Conservation (phyloP, 2,113 vertebrate genomes). For the Aldabrachelys gigantea region DNA sequence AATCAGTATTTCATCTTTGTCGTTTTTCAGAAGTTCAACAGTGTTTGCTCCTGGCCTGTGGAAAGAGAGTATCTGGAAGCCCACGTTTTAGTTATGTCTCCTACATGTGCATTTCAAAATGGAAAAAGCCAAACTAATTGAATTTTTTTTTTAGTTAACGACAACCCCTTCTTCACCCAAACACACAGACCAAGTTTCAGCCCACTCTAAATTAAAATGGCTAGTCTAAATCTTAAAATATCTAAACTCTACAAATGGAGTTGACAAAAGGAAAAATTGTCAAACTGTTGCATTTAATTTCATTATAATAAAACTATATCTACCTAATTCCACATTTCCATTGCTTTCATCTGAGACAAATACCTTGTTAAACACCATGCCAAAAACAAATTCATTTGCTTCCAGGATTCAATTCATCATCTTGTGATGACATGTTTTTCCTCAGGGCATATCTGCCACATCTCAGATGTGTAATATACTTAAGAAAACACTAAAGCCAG, state of each 20-base stretch:
- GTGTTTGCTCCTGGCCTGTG: neutral
- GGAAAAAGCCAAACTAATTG: neutral
- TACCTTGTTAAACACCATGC: neutral
- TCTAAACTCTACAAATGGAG: neutral
- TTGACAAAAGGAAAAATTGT: neutral
- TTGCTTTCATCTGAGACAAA: neutral
- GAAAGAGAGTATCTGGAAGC: neutral
- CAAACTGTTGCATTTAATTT: neutral
- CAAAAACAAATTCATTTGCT: neutral
- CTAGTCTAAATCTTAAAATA: neutral
- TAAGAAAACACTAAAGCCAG: neutral
- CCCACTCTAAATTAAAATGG: neutral
- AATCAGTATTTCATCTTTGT: neutral
- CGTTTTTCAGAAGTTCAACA: neutral
- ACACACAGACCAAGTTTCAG: neutral
- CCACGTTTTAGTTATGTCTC: neutral
- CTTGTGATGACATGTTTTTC: conserved; percentile 72
- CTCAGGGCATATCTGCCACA: neutral
- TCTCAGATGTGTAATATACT: neutral
- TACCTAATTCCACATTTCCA: neutral
- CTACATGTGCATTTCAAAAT: neutral
- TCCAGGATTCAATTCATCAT: conserved; percentile 35
- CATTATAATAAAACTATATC: neutral
- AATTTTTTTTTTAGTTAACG: neutral
- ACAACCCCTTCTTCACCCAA: neutral